These are phyloP conservation scores for Alsophila aescularia DNA, from an alignment of 2,888 invertebrate genomes.

Conservation along the genomic window DNA sequence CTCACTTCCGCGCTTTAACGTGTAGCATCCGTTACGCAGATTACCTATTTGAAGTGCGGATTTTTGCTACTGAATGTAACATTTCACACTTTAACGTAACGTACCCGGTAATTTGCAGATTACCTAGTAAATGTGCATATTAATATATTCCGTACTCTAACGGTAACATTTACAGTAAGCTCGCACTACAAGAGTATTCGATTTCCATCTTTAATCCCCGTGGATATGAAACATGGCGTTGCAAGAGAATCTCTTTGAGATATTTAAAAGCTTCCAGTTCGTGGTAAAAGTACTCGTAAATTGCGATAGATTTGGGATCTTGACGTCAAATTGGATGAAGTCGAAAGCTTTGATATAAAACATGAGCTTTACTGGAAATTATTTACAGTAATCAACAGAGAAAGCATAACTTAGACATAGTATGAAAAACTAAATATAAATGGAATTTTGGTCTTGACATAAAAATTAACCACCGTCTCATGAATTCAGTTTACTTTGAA, in stretches of 20 bases:
- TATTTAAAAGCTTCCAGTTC: slow-evolving; percentile 16
- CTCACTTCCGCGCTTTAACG: too few relatives aligned
- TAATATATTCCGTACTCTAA: too few relatives aligned
- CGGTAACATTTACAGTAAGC: not conserved
- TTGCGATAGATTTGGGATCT: slow-evolving; percentile 5
- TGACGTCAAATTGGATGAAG: not conserved
- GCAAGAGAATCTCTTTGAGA: slow-evolving; percentile 8
- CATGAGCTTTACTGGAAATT: not conserved
- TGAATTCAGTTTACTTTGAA: not conserved
- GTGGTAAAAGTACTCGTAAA: slow-evolving; percentile 13
- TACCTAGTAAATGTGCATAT: too few relatives aligned
- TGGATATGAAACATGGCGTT: slow-evolving; percentile 2
- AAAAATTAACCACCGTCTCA: slow-evolving; percentile 2
- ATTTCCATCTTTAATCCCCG: slow-evolving; percentile 6
- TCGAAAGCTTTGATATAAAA: slow-evolving; percentile 4
- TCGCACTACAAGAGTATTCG: not conserved
- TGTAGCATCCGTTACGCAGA: too few relatives aligned
- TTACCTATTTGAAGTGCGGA: too few relatives aligned
- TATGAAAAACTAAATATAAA: not conserved
- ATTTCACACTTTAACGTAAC: too few relatives aligned
- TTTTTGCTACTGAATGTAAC: too few relatives aligned
- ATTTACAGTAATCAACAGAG: not conserved
- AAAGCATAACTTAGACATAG: not conserved
- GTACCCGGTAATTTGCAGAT: too few relatives aligned
- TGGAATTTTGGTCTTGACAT: slow-evolving; percentile 7